Base-by-base conservation (phyloP, 1,140 invertebrate genomes). In the Calephelis nemesis region DNA sequence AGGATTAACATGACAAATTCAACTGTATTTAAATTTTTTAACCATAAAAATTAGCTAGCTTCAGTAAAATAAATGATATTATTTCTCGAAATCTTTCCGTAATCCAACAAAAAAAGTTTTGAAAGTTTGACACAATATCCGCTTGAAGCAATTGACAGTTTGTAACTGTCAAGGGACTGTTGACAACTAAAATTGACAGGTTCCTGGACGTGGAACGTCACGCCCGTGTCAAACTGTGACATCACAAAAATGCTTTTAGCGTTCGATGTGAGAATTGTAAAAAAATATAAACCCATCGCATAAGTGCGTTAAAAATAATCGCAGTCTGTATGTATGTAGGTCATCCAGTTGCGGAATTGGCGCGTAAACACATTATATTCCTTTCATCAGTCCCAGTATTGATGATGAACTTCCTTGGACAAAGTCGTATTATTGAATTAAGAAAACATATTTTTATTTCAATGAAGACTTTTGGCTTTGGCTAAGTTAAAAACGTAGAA, bases 111-210 rank as follows among this genome's bases (percentile, higher is more conserved):
- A 60, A 60, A 40, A 42, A 1, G 39, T 60, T 42, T 40, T n/a
- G 12, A 60, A 42, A 30, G 11, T 60, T 60, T 11, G 12, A 60
- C 12, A 8, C 39, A 30, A 60, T 42, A 60, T 60, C 58, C 58
- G 58, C 8, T 50, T 50, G 39, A 60, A 60, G 58, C 58, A 60
- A 60, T 67, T 48, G 65, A 60, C 65, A 67, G 52, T 58, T 67
- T 58, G 49, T 45, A 66, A 47, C 39, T 66, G 50, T 66, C 65
- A 66, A 58, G 50, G 65, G 50, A 42, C 42, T 30, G 65, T 15
- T 66, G 65, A 66, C 40, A 66, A 45, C 13, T 58, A 13, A 54
- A 19, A 54, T 42, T 65, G 63, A 65, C 63, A 65, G 63, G 63
- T 65, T 52, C 65, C 65, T 50, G 64, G 39, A 60, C 64, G 11